Conservation (phyloP, 2,113 vertebrate species). For the Gobiocypris rarus region DNA sequence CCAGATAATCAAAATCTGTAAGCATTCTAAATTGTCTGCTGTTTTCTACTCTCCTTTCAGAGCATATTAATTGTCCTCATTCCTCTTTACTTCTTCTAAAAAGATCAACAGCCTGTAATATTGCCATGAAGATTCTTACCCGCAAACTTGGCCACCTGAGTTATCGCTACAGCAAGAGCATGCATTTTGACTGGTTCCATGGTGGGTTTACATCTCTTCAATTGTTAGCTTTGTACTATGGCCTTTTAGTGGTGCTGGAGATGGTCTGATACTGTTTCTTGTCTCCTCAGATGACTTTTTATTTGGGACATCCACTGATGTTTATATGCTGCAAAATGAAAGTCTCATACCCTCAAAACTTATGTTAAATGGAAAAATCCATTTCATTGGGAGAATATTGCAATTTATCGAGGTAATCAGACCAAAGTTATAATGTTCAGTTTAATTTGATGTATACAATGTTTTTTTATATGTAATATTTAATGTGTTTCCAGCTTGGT, state of each 20-base stretch:
- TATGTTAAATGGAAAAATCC: constrained; percentile 71
- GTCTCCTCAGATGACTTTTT: constrained; percentile 76
- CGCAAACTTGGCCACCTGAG: constrained; percentile 74
- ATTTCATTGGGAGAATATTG: constrained; percentile 75
- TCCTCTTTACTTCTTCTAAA: constrained; percentile 4
- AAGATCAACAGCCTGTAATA: constrained; percentile 79
- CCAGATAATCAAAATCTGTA: constrained; percentile 80
- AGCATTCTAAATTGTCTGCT: constrained; percentile 56
- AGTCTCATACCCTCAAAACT: constrained; percentile 77
- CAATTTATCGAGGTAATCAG: constrained; percentile 82
- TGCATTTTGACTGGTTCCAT: constrained; percentile 70
- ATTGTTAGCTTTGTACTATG: not conserved
- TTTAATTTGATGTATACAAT: not conserved
- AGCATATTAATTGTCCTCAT: not conserved
- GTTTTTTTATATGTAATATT: not conserved
- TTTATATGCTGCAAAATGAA: constrained; percentile 76
- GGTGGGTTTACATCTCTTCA: constrained; percentile 70
- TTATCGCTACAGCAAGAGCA: constrained; percentile 77
- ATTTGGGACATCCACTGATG: constrained; percentile 70
- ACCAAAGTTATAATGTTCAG: not conserved
- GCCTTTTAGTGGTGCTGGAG: not conserved
- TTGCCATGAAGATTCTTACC: constrained; percentile 81
- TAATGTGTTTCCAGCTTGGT: constrained; percentile 66
- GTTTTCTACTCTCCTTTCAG: not conserved
- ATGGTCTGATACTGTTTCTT: constrained; percentile 9